Base-by-base conservation (phyloP, 2,888 invertebrate species). In the Scaptomyza caliginosa region DNA sequence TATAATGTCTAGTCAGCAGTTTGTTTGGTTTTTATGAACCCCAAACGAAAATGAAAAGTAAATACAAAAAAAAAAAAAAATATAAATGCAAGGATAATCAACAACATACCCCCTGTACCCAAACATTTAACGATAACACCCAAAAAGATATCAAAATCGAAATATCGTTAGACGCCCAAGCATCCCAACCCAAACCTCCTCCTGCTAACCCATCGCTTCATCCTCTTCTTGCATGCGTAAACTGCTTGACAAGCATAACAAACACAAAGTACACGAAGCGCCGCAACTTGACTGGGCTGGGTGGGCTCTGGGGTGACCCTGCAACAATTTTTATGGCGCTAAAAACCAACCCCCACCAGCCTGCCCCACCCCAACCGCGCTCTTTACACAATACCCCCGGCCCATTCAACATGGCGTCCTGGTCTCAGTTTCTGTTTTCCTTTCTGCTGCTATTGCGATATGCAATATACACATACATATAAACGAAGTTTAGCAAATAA, bases 171-270 rank as follows among this genome's bases (percentile, higher is more conserved):
- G 76, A 77, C 77, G 71, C 50, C 56, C 48, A 30, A 11, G 23
- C 19, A 1, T 3, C 5, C 24, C 2, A 2, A 8, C 19, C 36
- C 13, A 7, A 13, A 26, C 7, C 17, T 3, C 16, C 28, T n/a
- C 16, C 11, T 6, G 5, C n/a, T n/a, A n/a, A n/a, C n/a, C n/a
- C n/a, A n/a, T n/a, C n/a, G n/a, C n/a, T 7, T 13, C 3, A n/a
- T 21, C 8, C 39, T 17, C 49, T 43, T 6, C 17, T 43, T 26
- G 38, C 42, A 60, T 67, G 62, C 67, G 77, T 67, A 77, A 86
- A 89, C 80, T 80, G 88, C 88, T 88, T 89, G 87, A 89, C 88
- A 88, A 88, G 89, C 88, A 88, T 85, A 88, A 89, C 88, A 88
- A 84, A 87, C 83, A 85, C 72, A 69, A 71, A 69, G 81, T 75